A percentile compares a stretch with the other conserved stretches of the same genome.
phyloP scores from a whole-genome alignment of 2,113 vertebrate species.

The Erinaceus europaeus region DNA sequence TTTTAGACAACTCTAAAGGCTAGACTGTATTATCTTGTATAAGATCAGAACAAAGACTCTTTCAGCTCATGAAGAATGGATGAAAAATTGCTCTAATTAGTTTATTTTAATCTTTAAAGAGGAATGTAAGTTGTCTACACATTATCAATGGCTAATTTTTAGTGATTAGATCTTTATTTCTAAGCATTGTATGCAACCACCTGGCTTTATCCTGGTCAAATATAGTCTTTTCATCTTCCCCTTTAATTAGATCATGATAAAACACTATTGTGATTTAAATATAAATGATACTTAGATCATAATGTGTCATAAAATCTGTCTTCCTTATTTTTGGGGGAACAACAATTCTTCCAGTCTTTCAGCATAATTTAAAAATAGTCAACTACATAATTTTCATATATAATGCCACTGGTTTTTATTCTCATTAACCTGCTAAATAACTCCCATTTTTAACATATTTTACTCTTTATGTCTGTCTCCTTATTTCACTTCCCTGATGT shows the following conservation, averaged over 20 bases:
- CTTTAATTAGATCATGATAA: conserved; percentile 19
- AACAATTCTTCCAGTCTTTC: neutral
- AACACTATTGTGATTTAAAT: conserved; percentile 32
- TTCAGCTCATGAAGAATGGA: conserved; percentile 69
- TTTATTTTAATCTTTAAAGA: conserved; percentile 65
- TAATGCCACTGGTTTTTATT: neutral
- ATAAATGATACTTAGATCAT: conserved; percentile 20
- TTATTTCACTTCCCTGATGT: neutral
- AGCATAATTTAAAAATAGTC: neutral
- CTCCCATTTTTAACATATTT: neutral
- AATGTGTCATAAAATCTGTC: conserved; percentile 21
- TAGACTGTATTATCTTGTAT: conserved; percentile 73
- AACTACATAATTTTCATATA: neutral
- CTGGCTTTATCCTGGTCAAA: conserved; percentile 53
- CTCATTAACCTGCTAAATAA: neutral
- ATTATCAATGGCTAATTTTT: conserved; percentile 50
- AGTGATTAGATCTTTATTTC: conserved; percentile 60
- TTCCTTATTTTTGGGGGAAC: conserved; percentile 9
- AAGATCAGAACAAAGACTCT: conserved; percentile 67
- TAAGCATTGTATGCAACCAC: conserved; percentile 54
- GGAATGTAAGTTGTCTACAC: conserved; percentile 55
- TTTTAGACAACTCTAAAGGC: conserved; percentile 68
- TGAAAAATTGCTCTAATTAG: conserved; percentile 73
- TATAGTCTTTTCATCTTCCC: conserved; percentile 47
- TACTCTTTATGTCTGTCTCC: neutral